phyloP scores from a whole-genome alignment of 2,113 vertebrate genomes.

The Sisor rabdophorus region DNA sequence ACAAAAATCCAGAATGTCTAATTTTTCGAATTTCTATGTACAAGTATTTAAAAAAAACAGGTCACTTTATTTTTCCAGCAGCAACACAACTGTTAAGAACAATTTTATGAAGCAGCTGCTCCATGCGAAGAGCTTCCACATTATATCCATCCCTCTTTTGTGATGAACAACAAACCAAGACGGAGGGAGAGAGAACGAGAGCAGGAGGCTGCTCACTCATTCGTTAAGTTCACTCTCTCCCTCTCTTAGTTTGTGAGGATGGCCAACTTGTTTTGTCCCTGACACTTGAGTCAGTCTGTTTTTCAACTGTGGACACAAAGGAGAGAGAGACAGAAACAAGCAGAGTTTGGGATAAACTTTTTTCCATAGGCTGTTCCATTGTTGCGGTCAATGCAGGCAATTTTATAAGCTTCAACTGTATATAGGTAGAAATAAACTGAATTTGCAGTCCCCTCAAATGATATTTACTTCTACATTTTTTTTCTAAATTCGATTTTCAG shows the following conservation, averaged over 20 bases:
- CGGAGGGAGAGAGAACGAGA: conserved; percentile 58
- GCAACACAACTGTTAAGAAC: conserved; percentile 63
- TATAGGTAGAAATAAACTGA: conserved; percentile 16
- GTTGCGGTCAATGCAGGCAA: conserved; percentile 66
- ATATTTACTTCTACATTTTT: conserved; percentile 43
- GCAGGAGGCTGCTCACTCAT: conserved; percentile 54
- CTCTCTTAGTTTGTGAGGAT: conserved; percentile 69
- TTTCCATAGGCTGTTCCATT: conserved; percentile 52
- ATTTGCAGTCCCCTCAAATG: conserved; percentile 1
- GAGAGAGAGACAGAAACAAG: conserved; percentile 71
- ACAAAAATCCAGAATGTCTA: conserved; percentile 21
- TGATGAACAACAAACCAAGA: conserved; percentile 67
- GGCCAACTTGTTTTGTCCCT: conserved; percentile 65
- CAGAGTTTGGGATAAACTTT: conserved; percentile 70
- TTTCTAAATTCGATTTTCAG: conserved; percentile 38
- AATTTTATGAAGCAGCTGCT: conserved; percentile 68
- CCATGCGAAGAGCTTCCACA: conserved; percentile 72
- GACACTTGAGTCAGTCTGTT: conserved; percentile 74
- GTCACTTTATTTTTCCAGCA: conserved; percentile 28
- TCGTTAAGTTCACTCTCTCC: conserved; percentile 65
- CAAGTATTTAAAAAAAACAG: conserved; percentile 46
- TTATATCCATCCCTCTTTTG: conserved; percentile 73
- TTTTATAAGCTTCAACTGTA: conserved; percentile 48
- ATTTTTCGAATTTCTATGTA: conserved; percentile 48
- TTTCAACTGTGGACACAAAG: conserved; percentile 77